Conservation (phyloP, 2,113 vertebrate genomes). For the Phyllostomus discolor region DNA sequence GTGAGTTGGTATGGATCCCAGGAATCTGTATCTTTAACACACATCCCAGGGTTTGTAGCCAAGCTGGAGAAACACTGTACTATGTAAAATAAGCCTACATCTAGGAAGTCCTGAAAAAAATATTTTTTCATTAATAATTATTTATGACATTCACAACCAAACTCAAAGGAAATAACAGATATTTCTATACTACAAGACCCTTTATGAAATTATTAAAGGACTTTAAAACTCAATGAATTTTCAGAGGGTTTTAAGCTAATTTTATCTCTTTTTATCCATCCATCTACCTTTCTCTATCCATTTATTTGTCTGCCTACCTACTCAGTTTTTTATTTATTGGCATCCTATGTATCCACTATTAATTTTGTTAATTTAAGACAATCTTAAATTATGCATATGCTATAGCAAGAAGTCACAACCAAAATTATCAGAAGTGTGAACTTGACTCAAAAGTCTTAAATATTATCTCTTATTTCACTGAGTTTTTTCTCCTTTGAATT, state of each 20-base stretch:
- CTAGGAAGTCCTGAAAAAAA: background rate
- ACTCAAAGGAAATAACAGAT: background rate
- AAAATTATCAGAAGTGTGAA: background rate
- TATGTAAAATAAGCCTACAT: background rate
- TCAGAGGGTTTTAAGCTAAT: background rate
- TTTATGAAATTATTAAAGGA: background rate
- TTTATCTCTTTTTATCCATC: background rate
- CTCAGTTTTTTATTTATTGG: background rate
- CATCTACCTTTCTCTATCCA: background rate
- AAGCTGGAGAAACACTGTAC: background rate
- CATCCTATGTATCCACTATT: background rate
- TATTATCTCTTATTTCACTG: background rate
- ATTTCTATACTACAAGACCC: background rate
- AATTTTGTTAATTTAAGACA: background rate
- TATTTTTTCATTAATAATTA: background rate
- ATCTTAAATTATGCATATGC: background rate
- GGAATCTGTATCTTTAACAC: background rate
- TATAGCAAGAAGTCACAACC: background rate
- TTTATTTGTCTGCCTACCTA: background rate
- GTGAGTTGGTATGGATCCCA: background rate
- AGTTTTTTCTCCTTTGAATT: background rate
- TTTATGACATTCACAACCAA: background rate
- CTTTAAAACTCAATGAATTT: background rate
- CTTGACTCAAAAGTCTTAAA: background rate
- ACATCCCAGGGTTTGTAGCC: background rate